A percentile compares a stretch with the other conserved stretches of the same genome.
Conservation (phyloP, 2,113 vertebrate genomes). For the Etia nguti region DNA sequence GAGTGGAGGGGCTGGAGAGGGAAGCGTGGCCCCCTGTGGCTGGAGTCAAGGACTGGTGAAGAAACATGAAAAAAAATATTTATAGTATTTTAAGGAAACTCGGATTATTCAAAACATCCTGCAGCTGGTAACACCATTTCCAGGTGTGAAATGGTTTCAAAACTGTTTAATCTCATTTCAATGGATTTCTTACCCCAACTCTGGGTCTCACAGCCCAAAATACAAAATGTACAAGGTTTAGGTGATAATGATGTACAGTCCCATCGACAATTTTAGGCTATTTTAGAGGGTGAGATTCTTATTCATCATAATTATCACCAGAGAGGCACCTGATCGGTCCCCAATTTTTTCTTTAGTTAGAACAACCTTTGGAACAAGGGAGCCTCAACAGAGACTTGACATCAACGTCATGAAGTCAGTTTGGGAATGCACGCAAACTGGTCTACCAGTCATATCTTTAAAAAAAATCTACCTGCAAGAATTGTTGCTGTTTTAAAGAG, state of each 20-base stretch:
- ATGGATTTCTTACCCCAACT: background rate
- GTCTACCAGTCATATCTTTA: background rate
- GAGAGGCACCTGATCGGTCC: background rate
- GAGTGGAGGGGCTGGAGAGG: constrained; percentile 54
- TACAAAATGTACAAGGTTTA: background rate
- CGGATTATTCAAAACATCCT: background rate
- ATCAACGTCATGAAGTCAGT: background rate
- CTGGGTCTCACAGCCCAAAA: background rate
- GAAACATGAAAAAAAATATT: background rate
- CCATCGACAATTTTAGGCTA: background rate
- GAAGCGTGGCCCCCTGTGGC: constrained; percentile 44
- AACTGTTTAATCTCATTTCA: background rate
- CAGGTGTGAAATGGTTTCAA: background rate
- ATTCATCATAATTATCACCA: background rate
- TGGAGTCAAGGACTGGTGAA: constrained; percentile 64
- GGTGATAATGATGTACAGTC: background rate
- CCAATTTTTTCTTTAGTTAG: background rate
- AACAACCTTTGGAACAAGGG: background rate
- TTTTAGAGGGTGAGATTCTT: background rate
- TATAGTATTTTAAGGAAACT: background rate
- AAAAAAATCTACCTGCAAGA: background rate
- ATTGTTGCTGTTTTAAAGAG: background rate
- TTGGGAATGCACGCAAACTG: background rate
- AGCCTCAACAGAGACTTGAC: background rate
- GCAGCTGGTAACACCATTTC: background rate